These are phyloP conservation scores for Cyprinodon tularosa DNA, from an alignment of 2,113 vertebrate genomes.

Conservation along the genomic window DNA sequence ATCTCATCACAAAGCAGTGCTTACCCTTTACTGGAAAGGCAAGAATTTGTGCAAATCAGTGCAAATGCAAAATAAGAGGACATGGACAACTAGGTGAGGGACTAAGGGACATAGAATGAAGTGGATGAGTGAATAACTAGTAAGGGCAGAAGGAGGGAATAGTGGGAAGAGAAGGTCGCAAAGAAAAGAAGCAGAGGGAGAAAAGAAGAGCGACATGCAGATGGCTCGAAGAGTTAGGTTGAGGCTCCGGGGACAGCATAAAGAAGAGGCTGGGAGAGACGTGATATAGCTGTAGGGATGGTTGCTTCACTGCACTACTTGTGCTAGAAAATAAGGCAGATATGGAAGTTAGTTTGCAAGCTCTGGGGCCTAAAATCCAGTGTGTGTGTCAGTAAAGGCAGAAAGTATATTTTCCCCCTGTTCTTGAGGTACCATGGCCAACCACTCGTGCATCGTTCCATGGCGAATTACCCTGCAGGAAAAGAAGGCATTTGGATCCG, in stretches of 20 bases:
- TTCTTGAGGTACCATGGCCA: constrained; percentile 52
- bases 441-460: constrained; percentile 39
- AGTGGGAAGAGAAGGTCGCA: constrained; percentile 24
- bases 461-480: constrained; percentile 54
- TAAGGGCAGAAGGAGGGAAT: constrained; percentile 38
- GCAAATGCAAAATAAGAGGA: constrained; percentile 21
- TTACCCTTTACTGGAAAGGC: background rate
- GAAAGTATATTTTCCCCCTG: constrained; percentile 38
- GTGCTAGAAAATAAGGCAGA: constrained; percentile 51
- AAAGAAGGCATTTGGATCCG: constrained; percentile 22
- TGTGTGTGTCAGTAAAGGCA: constrained; percentile 32
- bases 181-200: constrained; percentile 32
- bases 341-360: constrained; percentile 51
- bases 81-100: constrained; percentile 25
- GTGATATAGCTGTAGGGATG: constrained; percentile 64
- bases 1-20: background rate
- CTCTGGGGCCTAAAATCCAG: constrained; percentile 26
- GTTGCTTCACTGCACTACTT: constrained; percentile 49
- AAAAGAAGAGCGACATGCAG: constrained; percentile 28
- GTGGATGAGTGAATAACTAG: constrained; percentile 69
- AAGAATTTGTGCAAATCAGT: constrained; percentile 9
- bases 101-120: constrained; percentile 54
- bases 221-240: constrained; percentile 50
- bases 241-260: constrained; percentile 44
- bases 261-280: constrained; percentile 48